Conservation (phyloP, 2,113 vertebrate species). For the Trochalopteron elliotii region DNA sequence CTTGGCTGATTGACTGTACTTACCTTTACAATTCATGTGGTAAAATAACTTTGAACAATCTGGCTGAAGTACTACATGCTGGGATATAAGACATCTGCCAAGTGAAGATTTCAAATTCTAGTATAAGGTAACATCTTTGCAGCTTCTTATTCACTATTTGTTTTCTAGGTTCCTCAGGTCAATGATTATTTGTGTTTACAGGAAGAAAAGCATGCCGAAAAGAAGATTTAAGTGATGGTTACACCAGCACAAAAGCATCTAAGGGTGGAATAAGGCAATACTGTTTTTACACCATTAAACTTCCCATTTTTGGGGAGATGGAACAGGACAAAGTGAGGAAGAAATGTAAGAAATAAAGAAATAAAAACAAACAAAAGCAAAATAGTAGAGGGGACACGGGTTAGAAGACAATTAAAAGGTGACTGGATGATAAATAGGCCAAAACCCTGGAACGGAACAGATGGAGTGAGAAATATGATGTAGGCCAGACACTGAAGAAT, state of each 20-base stretch:
- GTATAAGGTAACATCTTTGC: neutral
- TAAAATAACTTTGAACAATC: neutral
- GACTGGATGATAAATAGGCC: neutral
- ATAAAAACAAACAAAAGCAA: neutral
- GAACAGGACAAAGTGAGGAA: neutral
- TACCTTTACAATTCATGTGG: neutral
- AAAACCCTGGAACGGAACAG: slow-evolving; percentile 20
- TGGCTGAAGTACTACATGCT: neutral
- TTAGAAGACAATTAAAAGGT: slow-evolving; percentile 2
- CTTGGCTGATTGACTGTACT: neutral
- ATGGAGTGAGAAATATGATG: neutral
- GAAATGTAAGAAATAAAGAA: neutral
- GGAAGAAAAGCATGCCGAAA: neutral
- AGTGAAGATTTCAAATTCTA: neutral
- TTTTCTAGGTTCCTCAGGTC: neutral
- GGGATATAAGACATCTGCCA: neutral
- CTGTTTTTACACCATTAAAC: neutral
- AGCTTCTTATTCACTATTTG: neutral
- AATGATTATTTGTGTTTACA: neutral
- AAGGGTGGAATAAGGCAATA: neutral
- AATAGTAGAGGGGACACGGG: neutral
- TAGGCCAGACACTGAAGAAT: neutral
- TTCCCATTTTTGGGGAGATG: neutral
- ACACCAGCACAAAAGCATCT: neutral
- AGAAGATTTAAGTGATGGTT: neutral